These are phyloP conservation scores for Iselma pallidipennis DNA, from an alignment of 2,888 invertebrate species.

Conservation along the genomic window DNA sequence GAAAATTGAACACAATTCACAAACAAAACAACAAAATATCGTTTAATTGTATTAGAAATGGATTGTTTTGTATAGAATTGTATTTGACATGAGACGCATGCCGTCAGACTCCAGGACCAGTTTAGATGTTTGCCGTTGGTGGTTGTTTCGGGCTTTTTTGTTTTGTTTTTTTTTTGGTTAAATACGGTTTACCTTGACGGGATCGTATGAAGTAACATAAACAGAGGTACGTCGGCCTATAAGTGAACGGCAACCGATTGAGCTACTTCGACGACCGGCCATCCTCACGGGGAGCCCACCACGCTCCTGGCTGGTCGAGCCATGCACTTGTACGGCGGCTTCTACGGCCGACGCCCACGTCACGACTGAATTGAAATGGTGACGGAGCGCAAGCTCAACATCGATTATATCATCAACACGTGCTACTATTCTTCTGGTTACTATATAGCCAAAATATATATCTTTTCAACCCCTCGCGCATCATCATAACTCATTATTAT, in stretches of 20 bases:
- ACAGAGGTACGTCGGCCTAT: slow-evolving; percentile 69
- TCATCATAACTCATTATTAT: slow-evolving; percentile 19
- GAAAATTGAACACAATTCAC: not conserved
- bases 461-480: slow-evolving; percentile 11
- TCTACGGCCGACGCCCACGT: slow-evolving; percentile 43
- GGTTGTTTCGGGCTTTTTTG: too few species aligned
- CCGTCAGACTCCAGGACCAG: not conserved
- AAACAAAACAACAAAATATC: not conserved
- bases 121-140: not conserved
- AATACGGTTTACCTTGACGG: slow-evolving; percentile 64
- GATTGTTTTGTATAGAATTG: not conserved
- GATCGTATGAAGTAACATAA: slow-evolving; percentile 67
- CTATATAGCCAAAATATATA: slow-evolving; percentile 12
- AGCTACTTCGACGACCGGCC: slow-evolving; percentile 68
- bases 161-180: slow-evolving; percentile 23
- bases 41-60: not conserved
- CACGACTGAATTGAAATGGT: slow-evolving; percentile 35
- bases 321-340: slow-evolving; percentile 40
- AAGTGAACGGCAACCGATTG: slow-evolving; percentile 68
- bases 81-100: not conserved
- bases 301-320: slow-evolving; percentile 39
- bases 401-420: slow-evolving; percentile 44
- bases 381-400: slow-evolving; percentile 39
- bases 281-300: slow-evolving; percentile 46
- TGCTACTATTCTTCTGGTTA: slow-evolving; percentile 27